These are phyloP conservation scores for Proterorhinus semilunaris DNA, from an alignment of 2,113 vertebrate genomes.

Conservation along the genomic window DNA sequence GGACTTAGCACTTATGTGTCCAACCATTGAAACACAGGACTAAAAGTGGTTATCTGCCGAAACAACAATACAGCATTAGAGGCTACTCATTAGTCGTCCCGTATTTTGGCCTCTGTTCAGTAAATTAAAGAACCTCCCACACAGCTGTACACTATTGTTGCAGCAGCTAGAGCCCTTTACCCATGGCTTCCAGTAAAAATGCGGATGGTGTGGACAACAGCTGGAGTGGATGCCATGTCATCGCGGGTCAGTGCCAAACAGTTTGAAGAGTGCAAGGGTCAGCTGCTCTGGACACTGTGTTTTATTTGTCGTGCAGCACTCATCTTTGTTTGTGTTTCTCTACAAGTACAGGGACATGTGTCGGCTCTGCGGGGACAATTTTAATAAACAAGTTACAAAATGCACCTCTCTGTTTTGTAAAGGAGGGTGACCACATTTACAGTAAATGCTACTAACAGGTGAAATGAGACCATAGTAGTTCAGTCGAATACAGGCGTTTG, in stretches of 20 bases:
- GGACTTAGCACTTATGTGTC: no score
- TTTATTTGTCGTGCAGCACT: slow-evolving; percentile 13
- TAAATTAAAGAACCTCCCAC: neutral
- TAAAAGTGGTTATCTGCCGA: neutral
- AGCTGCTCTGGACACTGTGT: neutral
- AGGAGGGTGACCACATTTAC: neutral
- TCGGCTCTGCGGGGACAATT: neutral
- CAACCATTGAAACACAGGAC: no score
- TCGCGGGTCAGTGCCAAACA: slow-evolving; percentile 30
- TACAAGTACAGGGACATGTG: neutral
- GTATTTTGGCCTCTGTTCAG: neutral
- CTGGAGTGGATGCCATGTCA: neutral
- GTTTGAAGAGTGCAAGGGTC: slow-evolving; percentile 25
- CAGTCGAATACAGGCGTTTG: neutral
- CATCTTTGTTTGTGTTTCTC: neutral
- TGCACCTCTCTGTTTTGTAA: neutral
- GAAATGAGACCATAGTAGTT: neutral
- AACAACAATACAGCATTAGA: neutral
- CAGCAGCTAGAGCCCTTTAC: neutral
- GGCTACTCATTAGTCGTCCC: neutral
- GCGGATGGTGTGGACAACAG: neutral
- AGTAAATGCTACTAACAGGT: no score
- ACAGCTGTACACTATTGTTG: neutral
- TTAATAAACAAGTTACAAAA: neutral
- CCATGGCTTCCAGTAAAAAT: neutral